These are phyloP conservation scores for Trissolcus brochymenae DNA, from an alignment of 2,888 invertebrate genomes.

Conservation along the genomic window DNA sequence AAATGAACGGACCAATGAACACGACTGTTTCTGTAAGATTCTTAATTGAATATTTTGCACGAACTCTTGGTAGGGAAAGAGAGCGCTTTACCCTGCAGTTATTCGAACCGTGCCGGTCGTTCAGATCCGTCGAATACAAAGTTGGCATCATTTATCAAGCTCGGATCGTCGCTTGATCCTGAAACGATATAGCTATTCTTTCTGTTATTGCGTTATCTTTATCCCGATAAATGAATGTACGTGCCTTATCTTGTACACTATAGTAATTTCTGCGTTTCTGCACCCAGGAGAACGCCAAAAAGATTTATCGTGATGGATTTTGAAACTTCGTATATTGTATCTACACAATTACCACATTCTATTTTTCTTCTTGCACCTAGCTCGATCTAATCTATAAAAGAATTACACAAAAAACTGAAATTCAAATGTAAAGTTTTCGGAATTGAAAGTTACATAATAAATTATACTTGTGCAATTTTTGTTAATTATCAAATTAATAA, in stretches of 20 bases:
- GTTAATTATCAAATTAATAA: too few species aligned
- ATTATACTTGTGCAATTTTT: too few species aligned
- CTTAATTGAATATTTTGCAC: slow-evolving; percentile 32
- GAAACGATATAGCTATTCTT: slow-evolving; percentile 53
- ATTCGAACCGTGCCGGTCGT: slow-evolving; percentile 17
- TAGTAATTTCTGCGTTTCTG: slow-evolving; percentile 41
- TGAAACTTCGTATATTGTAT: too few species aligned
- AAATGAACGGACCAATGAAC: slow-evolving; percentile 46
- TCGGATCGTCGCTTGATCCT: slow-evolving; percentile 59
- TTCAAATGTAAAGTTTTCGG: too few species aligned
- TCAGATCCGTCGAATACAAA: slow-evolving; percentile 46
- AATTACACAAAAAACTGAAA: too few species aligned
- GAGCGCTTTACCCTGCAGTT: background rate
- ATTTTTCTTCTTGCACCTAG: too few species aligned
- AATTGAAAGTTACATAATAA: too few species aligned
- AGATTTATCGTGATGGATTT: slow-evolving; percentile 43
- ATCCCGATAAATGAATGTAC: slow-evolving; percentile 57
- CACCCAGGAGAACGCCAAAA: slow-evolving; percentile 28
- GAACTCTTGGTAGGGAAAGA: slow-evolving; percentile 24
- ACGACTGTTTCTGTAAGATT: slow-evolving; percentile 17
- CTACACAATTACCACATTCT: too few species aligned
- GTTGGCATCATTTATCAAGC: slow-evolving; percentile 64
- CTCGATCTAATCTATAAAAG: too few species aligned
- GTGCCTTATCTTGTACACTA: slow-evolving; percentile 62
- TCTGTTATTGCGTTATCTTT: slow-evolving; percentile 61